phyloP scores from a whole-genome alignment of 92 coral and sea anemone genomes.

The Palythoa heliodiscus region DNA sequence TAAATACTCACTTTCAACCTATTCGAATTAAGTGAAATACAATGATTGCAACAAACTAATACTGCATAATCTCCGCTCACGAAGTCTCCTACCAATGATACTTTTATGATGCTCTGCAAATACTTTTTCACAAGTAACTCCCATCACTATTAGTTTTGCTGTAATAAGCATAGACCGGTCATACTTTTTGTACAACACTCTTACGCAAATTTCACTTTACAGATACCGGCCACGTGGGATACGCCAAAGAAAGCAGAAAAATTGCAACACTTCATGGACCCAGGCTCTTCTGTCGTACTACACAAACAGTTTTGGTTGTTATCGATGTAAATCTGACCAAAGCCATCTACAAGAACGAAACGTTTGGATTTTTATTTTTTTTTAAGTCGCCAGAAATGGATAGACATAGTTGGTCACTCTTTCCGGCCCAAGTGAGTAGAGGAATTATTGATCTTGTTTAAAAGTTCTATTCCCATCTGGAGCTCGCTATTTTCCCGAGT shows the following conservation, averaged over 20 bases:
- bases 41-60: no score
- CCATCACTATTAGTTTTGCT: not conserved
- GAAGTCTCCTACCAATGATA: no score
- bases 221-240: slow-evolving; percentile 20
- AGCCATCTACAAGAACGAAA: slow-evolving; percentile 34
- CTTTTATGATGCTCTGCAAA: no score
- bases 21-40: no score
- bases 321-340: slow-evolving; percentile 23
- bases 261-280: slow-evolving; percentile 20
- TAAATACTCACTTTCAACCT: no score
- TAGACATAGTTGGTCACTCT: not conserved
- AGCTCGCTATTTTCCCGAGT: no score
- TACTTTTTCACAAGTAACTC: not conserved
- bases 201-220: not conserved
- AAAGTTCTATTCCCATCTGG: not conserved
- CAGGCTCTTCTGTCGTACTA: slow-evolving; percentile 29
- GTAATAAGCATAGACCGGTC: not conserved
- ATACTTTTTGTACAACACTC: not conserved
- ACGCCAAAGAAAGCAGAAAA: slow-evolving; percentile 15
- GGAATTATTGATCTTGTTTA: not conserved
- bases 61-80: no score
- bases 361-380: slow-evolving; percentile 23
- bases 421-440: slow-evolving; percentile 5
- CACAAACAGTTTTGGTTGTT: not conserved
- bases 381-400: not conserved